Base-by-base conservation (phyloP, 2,797 vertebrate species). In the Momotus momota region DNA sequence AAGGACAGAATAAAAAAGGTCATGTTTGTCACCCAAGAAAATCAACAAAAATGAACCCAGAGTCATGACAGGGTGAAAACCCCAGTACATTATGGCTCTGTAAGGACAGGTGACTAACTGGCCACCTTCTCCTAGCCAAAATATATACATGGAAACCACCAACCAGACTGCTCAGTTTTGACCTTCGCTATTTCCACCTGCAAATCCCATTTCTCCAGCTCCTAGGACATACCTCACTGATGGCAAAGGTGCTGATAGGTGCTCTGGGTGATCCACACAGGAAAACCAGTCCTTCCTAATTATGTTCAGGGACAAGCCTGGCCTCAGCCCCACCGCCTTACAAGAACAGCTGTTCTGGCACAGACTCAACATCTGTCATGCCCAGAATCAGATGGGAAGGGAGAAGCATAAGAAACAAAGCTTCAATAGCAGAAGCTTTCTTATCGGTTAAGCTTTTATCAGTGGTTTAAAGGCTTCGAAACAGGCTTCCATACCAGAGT, bases 1-100 rank as follows among this genome's bases (percentile, higher is more conserved):
- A 96, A 92, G 52, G 45, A 89, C 71, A 93, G 71, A 75, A 29
- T 84, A 52, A 81, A 81, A 86, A 67, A 62, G 22, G 9, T 65
- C 51, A 73, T 1, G 1, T 74, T 65, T 65, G 33, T 20, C 73
- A 84, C 4, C 35, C 49, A 0, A 5, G 22, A 57, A 58, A 84
- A 62, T 49, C 79, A 88, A 14, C 6, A 67, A 12, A 6, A 35
- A 10, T 29, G 87, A 87, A 75, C 5, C 7, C 7, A 14, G 6
- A 38, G 27, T 25, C 23, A 46, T 1, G 26, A 45, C 10, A 64
- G 29, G 9, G 14, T 43, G 15, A 70, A 64, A 60, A 31, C 1
- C 0, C 3, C 16, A 81, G 23, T 26, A 61, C 2, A 3, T 33
- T n/a, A 46, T 8, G 7, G 51, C 17, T 81, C 41, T 70, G 31